Conservation (phyloP, 2,113 vertebrate species). For the Proteles cristata region DNA sequence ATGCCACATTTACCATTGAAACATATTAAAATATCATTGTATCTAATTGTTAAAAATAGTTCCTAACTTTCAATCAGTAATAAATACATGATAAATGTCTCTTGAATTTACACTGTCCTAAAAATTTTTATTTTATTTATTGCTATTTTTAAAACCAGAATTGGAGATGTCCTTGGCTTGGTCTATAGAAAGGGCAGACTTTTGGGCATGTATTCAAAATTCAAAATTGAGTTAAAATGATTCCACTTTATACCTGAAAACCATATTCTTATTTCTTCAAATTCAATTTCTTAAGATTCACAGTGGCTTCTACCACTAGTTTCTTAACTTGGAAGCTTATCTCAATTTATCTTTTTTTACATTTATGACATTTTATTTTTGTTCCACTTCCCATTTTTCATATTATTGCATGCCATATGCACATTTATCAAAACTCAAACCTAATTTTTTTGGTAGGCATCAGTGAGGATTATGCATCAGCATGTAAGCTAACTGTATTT, state of each 20-base stretch:
- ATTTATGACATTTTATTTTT: slow-evolving; percentile 28
- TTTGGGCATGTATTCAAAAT: neutral
- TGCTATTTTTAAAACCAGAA: slow-evolving; percentile 19
- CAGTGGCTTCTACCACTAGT: neutral
- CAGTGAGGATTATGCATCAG: neutral
- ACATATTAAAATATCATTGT: neutral
- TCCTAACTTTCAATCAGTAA: neutral
- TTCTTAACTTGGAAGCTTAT: neutral
- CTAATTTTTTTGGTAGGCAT: neutral
- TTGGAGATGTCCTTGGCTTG: neutral
- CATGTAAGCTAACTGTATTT: neutral
- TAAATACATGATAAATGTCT: neutral
- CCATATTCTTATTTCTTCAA: neutral
- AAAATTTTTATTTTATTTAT: slow-evolving; percentile 9
- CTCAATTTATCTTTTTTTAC: neutral
- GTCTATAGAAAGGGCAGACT: neutral
- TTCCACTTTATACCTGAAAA: neutral
- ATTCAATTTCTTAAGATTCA: neutral
- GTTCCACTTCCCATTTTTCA: neutral
- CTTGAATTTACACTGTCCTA: neutral
- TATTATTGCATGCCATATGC: neutral
- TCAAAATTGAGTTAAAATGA: neutral
- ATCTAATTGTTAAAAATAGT: neutral
- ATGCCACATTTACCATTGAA: neutral
- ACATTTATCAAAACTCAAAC: slow-evolving; percentile 6